Conservation (phyloP, 2,888 invertebrate species). For the Anthophora plumipes region DNA sequence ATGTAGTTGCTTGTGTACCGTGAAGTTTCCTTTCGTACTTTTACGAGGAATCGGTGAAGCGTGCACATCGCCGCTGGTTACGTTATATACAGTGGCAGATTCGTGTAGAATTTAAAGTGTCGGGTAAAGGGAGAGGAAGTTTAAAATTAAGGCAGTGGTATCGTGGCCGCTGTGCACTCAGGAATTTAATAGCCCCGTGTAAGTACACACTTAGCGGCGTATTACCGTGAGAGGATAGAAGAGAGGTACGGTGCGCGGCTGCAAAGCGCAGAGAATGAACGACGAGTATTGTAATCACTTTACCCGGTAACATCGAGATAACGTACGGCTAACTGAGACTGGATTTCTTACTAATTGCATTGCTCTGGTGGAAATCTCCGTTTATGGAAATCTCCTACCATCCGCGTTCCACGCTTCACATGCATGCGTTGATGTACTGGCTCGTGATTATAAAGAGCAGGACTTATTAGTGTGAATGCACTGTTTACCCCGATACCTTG, state of each 20-base stretch:
- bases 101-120: slow-evolving; percentile 57
- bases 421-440: too few relatives aligned
- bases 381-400: too few relatives aligned
- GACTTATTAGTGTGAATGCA: too few relatives aligned
- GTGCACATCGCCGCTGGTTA: slow-evolving; percentile 43
- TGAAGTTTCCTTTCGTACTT: slow-evolving; percentile 18
- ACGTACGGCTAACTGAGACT: slow-evolving; percentile 25
- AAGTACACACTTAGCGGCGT: slow-evolving; percentile 61
- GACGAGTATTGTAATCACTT: slow-evolving; percentile 36
- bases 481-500: too few relatives aligned
- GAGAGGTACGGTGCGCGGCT: slow-evolving; percentile 6
- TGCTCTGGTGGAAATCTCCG: background rate
- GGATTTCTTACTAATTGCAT: slow-evolving; percentile 31
- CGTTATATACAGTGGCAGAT: slow-evolving; percentile 32
- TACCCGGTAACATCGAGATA: slow-evolving; percentile 21
- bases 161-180: slow-evolving; percentile 40
- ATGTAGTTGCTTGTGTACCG: slow-evolving; percentile 7
- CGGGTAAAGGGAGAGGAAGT: slow-evolving; percentile 41
- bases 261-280: slow-evolving; percentile 35
- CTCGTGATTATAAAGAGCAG: too few relatives aligned
- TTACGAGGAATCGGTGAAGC: slow-evolving; percentile 22
- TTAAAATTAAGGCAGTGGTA: slow-evolving; percentile 58
- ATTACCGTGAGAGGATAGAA: slow-evolving; percentile 36
- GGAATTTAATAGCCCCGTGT: slow-evolving; percentile 65
- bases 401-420: too few relatives aligned